Conservation (phyloP, 2,888 invertebrate genomes). For the Neocrepidodera transversa region DNA sequence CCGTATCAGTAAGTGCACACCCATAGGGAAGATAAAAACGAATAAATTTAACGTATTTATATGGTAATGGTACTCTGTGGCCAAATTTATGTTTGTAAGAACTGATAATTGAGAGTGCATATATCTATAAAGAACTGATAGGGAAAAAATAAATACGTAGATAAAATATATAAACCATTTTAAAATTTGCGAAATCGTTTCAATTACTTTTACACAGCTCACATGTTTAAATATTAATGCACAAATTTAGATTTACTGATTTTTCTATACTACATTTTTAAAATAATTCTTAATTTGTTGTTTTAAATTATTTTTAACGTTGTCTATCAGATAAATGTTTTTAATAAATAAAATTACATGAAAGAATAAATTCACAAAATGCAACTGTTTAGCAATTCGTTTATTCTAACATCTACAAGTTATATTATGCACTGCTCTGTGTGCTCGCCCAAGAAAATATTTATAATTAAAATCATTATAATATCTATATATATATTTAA, state of each 20-base stretch:
- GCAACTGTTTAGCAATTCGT: background rate
- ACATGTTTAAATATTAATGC: too few relatives aligned
- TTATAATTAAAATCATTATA: background rate
- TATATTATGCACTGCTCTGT: background rate
- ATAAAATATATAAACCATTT: background rate
- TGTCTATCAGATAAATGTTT: too few relatives aligned
- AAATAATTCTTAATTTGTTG: too few relatives aligned
- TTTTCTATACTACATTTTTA: too few relatives aligned
- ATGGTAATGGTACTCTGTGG: conserved; percentile 14
- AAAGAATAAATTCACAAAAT: background rate
- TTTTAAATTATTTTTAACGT: too few relatives aligned
- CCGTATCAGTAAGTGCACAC: conserved; percentile 22
- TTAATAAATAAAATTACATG: too few relatives aligned
- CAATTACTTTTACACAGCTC: too few relatives aligned
- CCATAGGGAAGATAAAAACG: conserved; percentile 20
- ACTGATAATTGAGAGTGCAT: conserved; percentile 17
- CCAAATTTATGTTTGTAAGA: conserved; percentile 19
- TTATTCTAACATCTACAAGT: too few relatives aligned
- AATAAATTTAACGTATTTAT: conserved; percentile 27
- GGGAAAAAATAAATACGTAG: background rate
- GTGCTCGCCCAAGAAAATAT: background rate
- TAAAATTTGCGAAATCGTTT: background rate
- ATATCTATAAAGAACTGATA: conserved; percentile 12
- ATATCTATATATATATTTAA: background rate
- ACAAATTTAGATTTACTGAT: too few relatives aligned